Evolutionary conservation across 2,113 vertebrate genomes (phyloP).

Genomic region (Sorex fumeus): DNA sequence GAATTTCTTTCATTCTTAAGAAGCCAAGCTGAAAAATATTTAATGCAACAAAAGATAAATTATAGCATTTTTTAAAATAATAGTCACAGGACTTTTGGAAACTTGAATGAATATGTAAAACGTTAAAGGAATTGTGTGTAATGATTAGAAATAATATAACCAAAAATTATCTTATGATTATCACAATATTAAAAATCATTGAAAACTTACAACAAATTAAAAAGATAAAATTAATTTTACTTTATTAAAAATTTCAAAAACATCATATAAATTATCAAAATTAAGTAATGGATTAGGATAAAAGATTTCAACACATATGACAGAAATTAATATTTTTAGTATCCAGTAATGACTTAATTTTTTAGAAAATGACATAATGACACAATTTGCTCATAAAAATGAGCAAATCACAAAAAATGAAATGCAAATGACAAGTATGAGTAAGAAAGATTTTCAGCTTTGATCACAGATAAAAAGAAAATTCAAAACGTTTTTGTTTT

Average conservation of each 20-base stretch:
- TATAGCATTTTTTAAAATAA: slow-evolving; percentile 33
- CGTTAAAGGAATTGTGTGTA: background rate
- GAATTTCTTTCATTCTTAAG: background rate
- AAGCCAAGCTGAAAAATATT: background rate
- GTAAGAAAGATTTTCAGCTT: slow-evolving; percentile 1
- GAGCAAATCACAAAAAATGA: background rate
- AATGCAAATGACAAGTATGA: slow-evolving; percentile 4
- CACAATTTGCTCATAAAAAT: background rate
- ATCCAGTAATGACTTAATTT: background rate
- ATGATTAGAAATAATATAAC: background rate
- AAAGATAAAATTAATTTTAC: background rate
- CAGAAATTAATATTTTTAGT: background rate
- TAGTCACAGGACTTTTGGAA: background rate
- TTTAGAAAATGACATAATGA: background rate
- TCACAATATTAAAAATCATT: background rate
- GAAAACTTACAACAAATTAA: background rate
- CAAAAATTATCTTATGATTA: background rate
- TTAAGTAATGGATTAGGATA: background rate
- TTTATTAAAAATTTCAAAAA: slow-evolving; percentile 25
- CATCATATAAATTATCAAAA: background rate
- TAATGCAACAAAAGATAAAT: slow-evolving; percentile 17
- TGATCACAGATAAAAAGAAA: background rate
- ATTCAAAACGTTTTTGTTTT: background rate
- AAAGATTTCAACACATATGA: background rate
- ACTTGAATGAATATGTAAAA: background rate